Percentiles rank a stretch among this genome's conserved stretches.
Evolutionary conservation across 2,797 vertebrate species (phyloP).

Genomic region (Taenioides sp.): DNA sequence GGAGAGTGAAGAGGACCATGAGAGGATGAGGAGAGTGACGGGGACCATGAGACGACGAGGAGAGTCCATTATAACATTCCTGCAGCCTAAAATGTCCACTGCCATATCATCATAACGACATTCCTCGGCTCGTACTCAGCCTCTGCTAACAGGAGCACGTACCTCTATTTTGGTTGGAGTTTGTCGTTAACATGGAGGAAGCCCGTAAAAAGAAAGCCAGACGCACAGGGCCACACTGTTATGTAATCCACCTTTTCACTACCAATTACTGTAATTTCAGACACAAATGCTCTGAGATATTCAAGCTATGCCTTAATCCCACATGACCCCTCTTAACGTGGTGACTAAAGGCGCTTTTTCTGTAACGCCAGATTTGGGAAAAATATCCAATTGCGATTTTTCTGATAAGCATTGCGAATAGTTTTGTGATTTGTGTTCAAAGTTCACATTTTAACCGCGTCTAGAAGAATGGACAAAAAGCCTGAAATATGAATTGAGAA

Average conservation of each 20-base stretch:
- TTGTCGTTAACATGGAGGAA: slow-evolving; percentile 26
- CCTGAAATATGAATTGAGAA: too few relatives aligned
- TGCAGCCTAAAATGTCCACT: not conserved
- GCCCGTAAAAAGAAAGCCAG: slow-evolving; percentile 40
- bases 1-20: too few relatives aligned
- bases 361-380: not conserved
- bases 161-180: slow-evolving; percentile 31
- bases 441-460: too few relatives aligned
- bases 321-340: slow-evolving; percentile 43
- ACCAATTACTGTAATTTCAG: slow-evolving; percentile 53
- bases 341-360: slow-evolving; percentile 31
- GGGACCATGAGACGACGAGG: too few relatives aligned
- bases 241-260: slow-evolving; percentile 28
- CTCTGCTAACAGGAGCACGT: slow-evolving; percentile 46
- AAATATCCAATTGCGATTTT: too few relatives aligned
- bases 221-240: slow-evolving; percentile 36
- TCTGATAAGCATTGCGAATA: too few relatives aligned
- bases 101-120: too few relatives aligned
- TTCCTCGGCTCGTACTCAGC: slow-evolving; percentile 50
- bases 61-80: too few relatives aligned
- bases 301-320: slow-evolving; percentile 55
- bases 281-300: slow-evolving; percentile 50
- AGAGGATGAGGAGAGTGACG: too few relatives aligned
- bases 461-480: too few relatives aligned
- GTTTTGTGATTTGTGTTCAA: too few relatives aligned